Evolutionary conservation across 92 coral and sea anemone genomes (phyloP).

Genomic region (Zoanthus gigantus): DNA sequence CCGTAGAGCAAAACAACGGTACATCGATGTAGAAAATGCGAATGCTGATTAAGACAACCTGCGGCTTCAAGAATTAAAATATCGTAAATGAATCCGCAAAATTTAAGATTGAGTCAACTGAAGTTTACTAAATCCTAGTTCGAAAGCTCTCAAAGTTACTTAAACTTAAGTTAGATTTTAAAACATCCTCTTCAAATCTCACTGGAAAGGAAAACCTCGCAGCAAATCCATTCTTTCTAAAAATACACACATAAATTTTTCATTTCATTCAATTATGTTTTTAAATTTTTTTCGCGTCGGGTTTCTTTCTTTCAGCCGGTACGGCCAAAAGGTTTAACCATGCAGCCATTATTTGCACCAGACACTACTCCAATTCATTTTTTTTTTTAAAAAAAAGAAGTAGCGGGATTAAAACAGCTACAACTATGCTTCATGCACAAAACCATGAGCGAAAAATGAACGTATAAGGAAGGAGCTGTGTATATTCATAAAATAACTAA

Average conservation of each 20-base stretch:
- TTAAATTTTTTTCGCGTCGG: not conserved
- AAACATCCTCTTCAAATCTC: not conserved
- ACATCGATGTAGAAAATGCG: no score
- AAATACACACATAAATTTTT: slow-evolving; percentile 38
- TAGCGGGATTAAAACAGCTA: not conserved
- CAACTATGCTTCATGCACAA: not conserved
- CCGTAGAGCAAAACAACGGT: not conserved
- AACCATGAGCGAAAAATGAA: not conserved
- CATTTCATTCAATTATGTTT: slow-evolving; percentile 35
- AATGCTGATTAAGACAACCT: not conserved
- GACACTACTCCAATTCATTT: not conserved
- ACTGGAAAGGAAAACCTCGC: not conserved
- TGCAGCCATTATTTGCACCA: not conserved
- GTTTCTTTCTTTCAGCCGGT: not conserved
- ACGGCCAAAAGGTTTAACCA: not conserved
- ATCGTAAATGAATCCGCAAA: not conserved
- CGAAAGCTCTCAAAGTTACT: not conserved
- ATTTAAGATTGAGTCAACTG: not conserved
- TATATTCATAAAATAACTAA: slow-evolving; percentile 18
- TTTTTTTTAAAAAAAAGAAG: not conserved
- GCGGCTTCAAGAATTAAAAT: not conserved
- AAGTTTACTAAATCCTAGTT: not conserved
- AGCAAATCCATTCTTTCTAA: slow-evolving; percentile 6
- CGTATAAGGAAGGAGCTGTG: slow-evolving; percentile 8
- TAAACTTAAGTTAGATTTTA: not conserved